Base-by-base conservation (phyloP, 2,113 vertebrate species). In the Nothocercus nigrocapillus region DNA sequence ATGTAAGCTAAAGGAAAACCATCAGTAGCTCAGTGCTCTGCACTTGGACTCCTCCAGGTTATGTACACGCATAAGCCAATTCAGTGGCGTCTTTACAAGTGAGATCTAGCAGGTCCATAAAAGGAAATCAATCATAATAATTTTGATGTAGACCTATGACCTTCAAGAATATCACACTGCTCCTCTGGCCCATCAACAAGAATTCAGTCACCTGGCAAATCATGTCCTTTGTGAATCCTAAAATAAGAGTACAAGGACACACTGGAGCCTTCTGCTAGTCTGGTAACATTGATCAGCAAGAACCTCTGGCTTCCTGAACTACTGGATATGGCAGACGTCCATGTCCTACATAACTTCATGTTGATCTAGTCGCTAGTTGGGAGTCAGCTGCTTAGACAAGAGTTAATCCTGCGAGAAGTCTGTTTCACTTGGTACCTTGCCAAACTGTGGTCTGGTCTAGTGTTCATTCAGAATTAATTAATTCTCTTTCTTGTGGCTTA, bases 151-250 rank as follows among this genome's bases (percentile, higher is more conserved):
- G 38, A 87, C 30, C 56, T 13, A 30, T 13, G 34, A 68, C 56
- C 30, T 86, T 81, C 62, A 76, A 15, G 90, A 94, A 73, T 82
- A 69, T 2, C 17, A 10, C 44, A 74, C 73, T 86, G n/a, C 10
- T 90, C 72, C 47, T 87, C 47, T 90, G 66, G 28, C 62, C 61
- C 10, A 27, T 92, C 53, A 69, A 32, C 7, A 75, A 82, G 24
- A 81, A 64, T 89, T 93, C 53, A 22, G 86, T 92, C 81, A 85
- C 77, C 53, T 92, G 70, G 49, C 70, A 91, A 69, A 44, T 27
- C 14, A 81, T 84, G 13, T 51, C 2, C 24, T 87, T 87, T 2
- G 1, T 69, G 69, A 92, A 7, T 76, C 49, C 34, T 0, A 25
- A 44, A 14, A 51, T 73, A 38, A 9, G 1, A 25, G 32, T 34